Base-by-base conservation (phyloP, 30 jellyfish, hydroid and myxozoan species). In the Cassiopea xamachana region DNA sequence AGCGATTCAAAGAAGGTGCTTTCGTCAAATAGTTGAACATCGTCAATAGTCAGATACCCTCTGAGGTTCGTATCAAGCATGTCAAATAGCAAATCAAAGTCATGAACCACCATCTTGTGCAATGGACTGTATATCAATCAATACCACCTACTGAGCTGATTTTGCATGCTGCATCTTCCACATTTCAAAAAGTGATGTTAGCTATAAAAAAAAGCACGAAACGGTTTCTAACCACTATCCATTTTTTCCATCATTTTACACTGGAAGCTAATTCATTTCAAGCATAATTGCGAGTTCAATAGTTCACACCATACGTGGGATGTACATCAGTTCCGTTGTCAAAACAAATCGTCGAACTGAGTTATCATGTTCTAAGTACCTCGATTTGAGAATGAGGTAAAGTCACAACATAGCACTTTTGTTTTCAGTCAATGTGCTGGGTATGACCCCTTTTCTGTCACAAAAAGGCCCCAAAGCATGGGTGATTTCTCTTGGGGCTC, bases 21-120 rank as follows among this genome's bases (percentile, higher is more conserved):
- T 85, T 90, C 97, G 85, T 94, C 98, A 81, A 94, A 94, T 5
- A 89, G 84, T 73, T 94, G 96, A 61, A 90, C 81, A 44, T 94
- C 97, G 15, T 82, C 83, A 87, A 82, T 51, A 46, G 94, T 95
- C 17, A 94, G 72, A 74, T 83, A 90, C 14, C 98, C 98, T 16
- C 85, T 87, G 80, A 91, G 70, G 62, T 88, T 88, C 10, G 91
- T 83, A 69, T 94, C 98, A 18, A 94, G 39, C 12, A 91, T 81
- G 46, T 94, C 98, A 83, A 94, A 94, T n/a, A 94, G 83, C 60
- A 89, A 58, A 39, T 90, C 96, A 19, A 94, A 50, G 88, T 94
- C 98, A 75, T 94, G 97, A 45, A 77, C 93, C 4, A 89, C 98
- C 98, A 94, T 94, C 44, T 70, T 79, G 90, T 64, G 46, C 43